phyloP scores from a whole-genome alignment of 2,888 invertebrate genomes.

The Campaea margaritaria region DNA sequence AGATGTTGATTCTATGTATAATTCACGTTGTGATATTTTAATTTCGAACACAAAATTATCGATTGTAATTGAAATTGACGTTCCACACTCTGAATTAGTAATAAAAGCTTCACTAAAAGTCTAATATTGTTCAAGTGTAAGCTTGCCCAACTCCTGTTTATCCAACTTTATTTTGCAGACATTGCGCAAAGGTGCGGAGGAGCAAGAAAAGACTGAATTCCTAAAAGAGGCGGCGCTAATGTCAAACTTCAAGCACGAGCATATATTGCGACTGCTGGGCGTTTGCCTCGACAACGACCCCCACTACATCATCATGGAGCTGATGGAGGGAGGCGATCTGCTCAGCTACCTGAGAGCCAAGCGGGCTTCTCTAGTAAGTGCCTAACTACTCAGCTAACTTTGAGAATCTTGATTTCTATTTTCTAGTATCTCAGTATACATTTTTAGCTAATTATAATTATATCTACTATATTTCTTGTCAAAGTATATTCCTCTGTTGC shows the following conservation, averaged over 20 bases:
- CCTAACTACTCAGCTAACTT: too few relatives aligned
- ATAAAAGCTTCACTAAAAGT: background rate
- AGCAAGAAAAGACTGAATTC: conserved; percentile 96
- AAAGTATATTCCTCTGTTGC: too few relatives aligned
- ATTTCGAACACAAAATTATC: too few relatives aligned
- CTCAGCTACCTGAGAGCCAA: conserved; percentile 95
- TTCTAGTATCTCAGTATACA: too few relatives aligned
- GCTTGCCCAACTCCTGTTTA: background rate
- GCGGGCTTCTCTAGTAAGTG: conserved; percentile 88
- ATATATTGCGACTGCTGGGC: conserved; percentile 96
- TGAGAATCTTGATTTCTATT: too few relatives aligned
- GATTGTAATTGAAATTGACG: too few relatives aligned
- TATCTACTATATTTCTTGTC: too few relatives aligned
- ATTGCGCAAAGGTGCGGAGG: conserved; percentile 95
- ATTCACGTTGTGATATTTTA: too few relatives aligned
- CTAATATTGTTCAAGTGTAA: too few relatives aligned
- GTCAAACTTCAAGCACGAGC: conserved; percentile 98
- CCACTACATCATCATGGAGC: conserved; percentile 96
- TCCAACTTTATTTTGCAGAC: conserved; percentile 83
- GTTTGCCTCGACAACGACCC: conserved; percentile 98
- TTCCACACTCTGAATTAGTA: too few relatives aligned
- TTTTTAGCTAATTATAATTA: too few relatives aligned
- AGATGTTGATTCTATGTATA: too few relatives aligned
- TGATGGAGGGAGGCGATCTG: conserved; percentile 99
- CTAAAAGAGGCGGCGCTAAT: conserved; percentile 98